A percentile compares a stretch with the other conserved stretches of the same genome.
Conservation (phyloP, 2,113 vertebrate species). For the Toxotes jaculatrix region DNA sequence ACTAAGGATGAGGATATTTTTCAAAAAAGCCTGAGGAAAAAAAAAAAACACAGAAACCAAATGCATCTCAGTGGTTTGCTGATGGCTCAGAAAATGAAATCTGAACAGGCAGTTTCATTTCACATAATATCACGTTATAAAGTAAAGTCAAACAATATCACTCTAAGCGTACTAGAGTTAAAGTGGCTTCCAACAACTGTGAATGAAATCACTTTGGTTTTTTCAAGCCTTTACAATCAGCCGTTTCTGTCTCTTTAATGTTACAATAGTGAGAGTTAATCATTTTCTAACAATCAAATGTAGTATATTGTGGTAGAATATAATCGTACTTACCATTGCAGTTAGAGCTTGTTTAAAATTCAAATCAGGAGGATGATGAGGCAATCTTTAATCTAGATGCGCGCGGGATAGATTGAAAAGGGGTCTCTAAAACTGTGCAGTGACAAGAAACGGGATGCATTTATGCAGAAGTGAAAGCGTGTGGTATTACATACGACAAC, state of each 20-base stretch:
- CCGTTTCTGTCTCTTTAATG: background rate
- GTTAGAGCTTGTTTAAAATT: background rate
- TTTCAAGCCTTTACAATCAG: background rate
- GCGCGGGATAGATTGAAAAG: background rate
- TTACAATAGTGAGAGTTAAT: background rate
- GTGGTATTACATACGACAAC: background rate
- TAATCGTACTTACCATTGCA: slow-evolving; percentile 56
- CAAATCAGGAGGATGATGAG: background rate
- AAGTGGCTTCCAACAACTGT: background rate
- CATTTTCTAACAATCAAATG: background rate
- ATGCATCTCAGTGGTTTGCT: slow-evolving; percentile 11
- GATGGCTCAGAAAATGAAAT: background rate
- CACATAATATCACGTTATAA: background rate
- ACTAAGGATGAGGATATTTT: slow-evolving; percentile 58
- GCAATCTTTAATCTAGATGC: background rate
- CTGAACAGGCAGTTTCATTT: background rate
- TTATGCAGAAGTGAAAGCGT: slow-evolving; percentile 70
- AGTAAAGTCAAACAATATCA: background rate
- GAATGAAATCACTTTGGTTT: background rate
- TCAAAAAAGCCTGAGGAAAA: slow-evolving; percentile 67
- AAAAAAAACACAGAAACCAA: slow-evolving; percentile 1
- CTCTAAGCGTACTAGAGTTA: background rate
- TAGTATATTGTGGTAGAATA: background rate
- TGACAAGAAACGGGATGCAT: background rate
- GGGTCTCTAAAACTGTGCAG: background rate